Percentiles rank a stretch among this genome's conserved stretches.
Evolutionary conservation across 2,797 vertebrate genomes (phyloP).

Genomic region (Pangasius mekongensis): DNA sequence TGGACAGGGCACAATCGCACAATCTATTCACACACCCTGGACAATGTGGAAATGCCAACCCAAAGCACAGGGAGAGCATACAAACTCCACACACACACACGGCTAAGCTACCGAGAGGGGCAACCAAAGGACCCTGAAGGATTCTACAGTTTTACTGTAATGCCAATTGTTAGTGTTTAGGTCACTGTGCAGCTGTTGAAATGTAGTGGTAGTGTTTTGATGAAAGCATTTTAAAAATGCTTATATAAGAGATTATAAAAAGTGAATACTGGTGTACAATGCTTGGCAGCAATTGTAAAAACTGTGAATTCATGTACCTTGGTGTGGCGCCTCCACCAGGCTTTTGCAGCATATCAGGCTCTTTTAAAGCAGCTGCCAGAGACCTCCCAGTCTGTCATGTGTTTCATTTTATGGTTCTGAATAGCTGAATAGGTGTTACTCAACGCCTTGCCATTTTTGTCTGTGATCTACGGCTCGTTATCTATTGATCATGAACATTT

Average conservation of each 20-base stretch:
- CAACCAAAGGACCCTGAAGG: not conserved
- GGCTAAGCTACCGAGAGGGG: no score
- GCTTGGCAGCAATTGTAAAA: not conserved
- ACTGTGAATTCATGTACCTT: not conserved
- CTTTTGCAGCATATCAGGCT: not conserved
- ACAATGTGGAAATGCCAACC: no score
- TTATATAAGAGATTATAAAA: not conserved
- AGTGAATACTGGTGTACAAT: not conserved
- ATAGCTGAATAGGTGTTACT: not conserved
- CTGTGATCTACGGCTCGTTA: no score
- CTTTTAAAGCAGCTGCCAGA: slow-evolving; percentile 7
- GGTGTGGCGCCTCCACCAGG: slow-evolving; percentile 40
- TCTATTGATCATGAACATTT: no score
- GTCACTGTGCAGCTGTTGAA: not conserved
- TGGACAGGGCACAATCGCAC: no score
- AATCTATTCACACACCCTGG: no score
- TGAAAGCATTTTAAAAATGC: not conserved
- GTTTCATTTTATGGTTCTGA: not conserved
- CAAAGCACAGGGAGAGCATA: no score
- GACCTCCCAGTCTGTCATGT: not conserved
- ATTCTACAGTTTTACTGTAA: not conserved
- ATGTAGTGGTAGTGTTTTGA: not conserved
- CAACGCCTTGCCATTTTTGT: no score
- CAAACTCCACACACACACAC: no score
- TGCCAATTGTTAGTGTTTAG: not conserved